phyloP scores from a whole-genome alignment of 2,888 invertebrate species.

The Heliconius ismenius region DNA sequence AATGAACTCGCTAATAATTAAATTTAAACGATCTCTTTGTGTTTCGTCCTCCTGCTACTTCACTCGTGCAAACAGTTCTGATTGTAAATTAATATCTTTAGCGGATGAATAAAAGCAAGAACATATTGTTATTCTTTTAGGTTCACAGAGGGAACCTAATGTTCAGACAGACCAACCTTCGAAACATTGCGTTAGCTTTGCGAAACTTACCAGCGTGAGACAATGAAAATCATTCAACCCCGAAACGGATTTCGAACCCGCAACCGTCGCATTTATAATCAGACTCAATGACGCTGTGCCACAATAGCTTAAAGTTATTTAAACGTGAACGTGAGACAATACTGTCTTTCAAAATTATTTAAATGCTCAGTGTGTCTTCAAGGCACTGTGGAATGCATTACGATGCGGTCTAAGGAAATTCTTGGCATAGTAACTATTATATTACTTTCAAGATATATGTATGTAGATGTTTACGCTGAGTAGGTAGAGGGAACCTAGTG shows the following conservation, averaged over 20 bases:
- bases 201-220: not conserved
- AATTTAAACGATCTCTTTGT: conserved; percentile 15
- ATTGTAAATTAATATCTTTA: not conserved
- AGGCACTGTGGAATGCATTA: conserved; percentile 1
- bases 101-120: not conserved
- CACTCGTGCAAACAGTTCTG: not conserved
- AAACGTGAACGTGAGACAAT: conserved; percentile 4
- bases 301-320: not conserved
- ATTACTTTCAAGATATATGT: not conserved
- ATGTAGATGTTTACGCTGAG: not conserved
- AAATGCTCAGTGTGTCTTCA: conserved; percentile 1
- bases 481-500: no score
- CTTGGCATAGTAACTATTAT: not conserved
- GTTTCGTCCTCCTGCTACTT: not conserved
- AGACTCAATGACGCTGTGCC: not conserved
- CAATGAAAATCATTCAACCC: not conserved
- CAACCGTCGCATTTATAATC: not conserved
- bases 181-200: not conserved
- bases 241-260: not conserved
- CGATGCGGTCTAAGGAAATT: not conserved
- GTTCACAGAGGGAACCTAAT: no score
- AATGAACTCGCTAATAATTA: conserved; percentile 21
- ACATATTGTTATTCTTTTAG: no score
- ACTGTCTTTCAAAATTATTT: not conserved
- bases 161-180: not conserved